A percentile compares a stretch with the other conserved stretches of the same genome.
Conservation (phyloP, 2,797 vertebrate genomes). For the Pogonophryne albipinna region DNA sequence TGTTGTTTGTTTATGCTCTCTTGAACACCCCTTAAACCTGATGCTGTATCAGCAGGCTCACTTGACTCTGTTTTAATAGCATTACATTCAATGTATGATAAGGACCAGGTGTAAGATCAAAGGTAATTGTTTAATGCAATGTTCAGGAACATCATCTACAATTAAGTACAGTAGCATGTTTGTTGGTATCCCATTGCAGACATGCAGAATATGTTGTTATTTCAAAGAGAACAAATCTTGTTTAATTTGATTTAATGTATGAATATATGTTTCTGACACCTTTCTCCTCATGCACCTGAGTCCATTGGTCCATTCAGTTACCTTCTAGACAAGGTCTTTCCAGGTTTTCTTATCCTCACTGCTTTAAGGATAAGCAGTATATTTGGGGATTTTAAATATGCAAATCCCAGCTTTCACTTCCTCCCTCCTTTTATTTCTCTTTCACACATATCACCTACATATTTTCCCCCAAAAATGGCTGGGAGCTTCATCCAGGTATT, state of each 20-base stretch:
- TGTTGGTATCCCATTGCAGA: not conserved
- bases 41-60: not conserved
- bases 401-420: conserved; percentile 34
- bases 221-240: not conserved
- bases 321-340: conserved; percentile 55
- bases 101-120: not conserved
- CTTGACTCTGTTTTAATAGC: not conserved
- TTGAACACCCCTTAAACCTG: not conserved
- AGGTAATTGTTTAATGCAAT: not conserved
- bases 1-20: not conserved
- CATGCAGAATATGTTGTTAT: not conserved
- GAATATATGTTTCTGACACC: conserved; percentile 8
- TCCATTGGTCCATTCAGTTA: conserved; percentile 54
- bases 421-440: conserved; percentile 13
- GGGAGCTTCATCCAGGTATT: conserved; percentile 47
- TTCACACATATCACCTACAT: conserved; percentile 50
- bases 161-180: not conserved
- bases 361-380: conserved; percentile 41
- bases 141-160: not conserved
- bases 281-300: conserved; percentile 53
- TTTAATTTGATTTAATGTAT: conserved; percentile 8
- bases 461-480: conserved; percentile 38
- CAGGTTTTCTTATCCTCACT: conserved; percentile 41
- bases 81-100: conserved; percentile 5
- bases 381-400: conserved; percentile 56